Conservation (phyloP, 2,113 vertebrate species). For the Nanger granti region DNA sequence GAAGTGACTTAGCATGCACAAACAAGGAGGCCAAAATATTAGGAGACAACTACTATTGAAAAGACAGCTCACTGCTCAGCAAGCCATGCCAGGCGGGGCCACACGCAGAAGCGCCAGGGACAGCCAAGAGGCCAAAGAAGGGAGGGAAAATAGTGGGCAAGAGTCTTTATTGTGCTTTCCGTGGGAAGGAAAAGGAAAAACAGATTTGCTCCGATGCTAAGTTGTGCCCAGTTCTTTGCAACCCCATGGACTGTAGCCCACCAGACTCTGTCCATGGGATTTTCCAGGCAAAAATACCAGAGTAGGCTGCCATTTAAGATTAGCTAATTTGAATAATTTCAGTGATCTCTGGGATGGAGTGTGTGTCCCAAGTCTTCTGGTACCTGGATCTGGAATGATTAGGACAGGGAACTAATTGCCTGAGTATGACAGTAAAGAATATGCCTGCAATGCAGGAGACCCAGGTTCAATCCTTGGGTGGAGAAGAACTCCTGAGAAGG, state of each 20-base stretch:
- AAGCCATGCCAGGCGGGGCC: neutral
- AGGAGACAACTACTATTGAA: neutral
- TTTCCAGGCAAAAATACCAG: neutral
- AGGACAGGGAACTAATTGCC: neutral
- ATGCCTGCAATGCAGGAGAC: neutral
- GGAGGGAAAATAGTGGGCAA: too few relatives aligned
- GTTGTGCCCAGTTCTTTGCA: neutral
- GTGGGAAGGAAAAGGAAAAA: neutral
- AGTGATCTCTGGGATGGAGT: neutral
- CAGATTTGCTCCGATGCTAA: neutral
- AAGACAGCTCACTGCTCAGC: neutral
- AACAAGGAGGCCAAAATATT: neutral
- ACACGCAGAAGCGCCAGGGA: neutral
- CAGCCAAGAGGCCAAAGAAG: neutral
- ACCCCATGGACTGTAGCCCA: neutral
- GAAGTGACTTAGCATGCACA: neutral
- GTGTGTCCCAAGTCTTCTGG: neutral
- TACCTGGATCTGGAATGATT: neutral
- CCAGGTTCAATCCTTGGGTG: neutral
- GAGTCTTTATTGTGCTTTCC: neutral
- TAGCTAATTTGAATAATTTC: neutral
- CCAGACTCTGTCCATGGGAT: neutral
- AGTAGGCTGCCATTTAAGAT: neutral
- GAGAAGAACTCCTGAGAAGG: neutral
- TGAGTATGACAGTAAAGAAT: neutral